Evolutionary conservation across 2,797 vertebrate species (phyloP), one percentile per base, ranked within the genome.

Genomic region (Sebastes itinus): DNA sequence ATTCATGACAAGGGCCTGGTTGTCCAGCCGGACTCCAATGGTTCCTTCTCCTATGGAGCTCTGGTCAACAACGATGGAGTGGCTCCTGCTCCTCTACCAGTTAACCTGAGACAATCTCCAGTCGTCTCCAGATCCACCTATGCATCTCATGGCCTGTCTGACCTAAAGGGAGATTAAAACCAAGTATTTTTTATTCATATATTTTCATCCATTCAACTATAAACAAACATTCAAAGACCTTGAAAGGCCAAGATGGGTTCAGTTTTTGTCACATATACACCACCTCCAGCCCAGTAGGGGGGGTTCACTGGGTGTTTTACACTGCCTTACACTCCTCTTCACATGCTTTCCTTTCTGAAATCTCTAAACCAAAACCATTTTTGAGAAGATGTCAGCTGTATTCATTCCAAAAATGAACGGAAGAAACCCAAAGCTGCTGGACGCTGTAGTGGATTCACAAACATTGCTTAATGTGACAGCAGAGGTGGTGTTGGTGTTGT

Each of bases 1-100:
- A 96, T 99, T 88, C 98, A 99, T 6, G 96, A 97, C 88, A 97
- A 97, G 35, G 97, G 96, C 66, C 94, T 91, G 65, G 93, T 91
- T 0, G 90, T 97, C 58, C 98, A 99, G 94, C 97, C 97, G 1
- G 97, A 99, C 69, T 96, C 96, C 87, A 97, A 95, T 58, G 94
- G 97, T 46, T 97, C 98, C 2, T 99, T 99, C 87, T 98, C 98
- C 62, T 99, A 99, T 0, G 98, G 98, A 0, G 95, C 98, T 30
- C 96, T 99, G 83, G 97, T 97, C 83, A 99, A 96, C 95, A 98
- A 97, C 0, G 97, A 99, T 62, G 93, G 96, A 35, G 96, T 95
- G 16, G 91, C 92, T 1, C 96, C 97, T 4, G 95, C 96, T 8
- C 87, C 96, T 0, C 74, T 97, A 35, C 96, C 97, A 0, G 92